A percentile compares a stretch with the other conserved stretches of the same genome.
phyloP scores from a whole-genome alignment of 2,113 vertebrate genomes.

The Syngnathus floridae region DNA sequence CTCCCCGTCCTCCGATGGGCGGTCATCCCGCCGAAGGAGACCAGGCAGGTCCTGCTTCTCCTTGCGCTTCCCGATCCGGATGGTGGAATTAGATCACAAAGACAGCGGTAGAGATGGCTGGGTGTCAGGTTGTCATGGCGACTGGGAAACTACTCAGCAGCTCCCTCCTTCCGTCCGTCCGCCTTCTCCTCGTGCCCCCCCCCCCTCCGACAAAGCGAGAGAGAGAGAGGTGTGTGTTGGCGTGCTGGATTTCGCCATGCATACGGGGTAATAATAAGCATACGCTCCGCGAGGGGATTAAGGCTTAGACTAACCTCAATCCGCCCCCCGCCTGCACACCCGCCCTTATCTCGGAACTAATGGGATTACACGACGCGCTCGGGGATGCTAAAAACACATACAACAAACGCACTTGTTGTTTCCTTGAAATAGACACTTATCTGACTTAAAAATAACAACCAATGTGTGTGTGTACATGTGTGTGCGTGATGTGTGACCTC shows the following conservation, averaged over 20 bases:
- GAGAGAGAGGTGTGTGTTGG: slow-evolving; percentile 7
- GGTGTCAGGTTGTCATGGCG: slow-evolving; percentile 59
- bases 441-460: background rate
- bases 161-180: slow-evolving; percentile 23
- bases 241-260: slow-evolving; percentile 29
- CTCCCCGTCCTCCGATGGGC: slow-evolving; percentile 17
- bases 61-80: slow-evolving; percentile 24
- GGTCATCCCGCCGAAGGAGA: slow-evolving; percentile 14
- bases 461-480: no score
- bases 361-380: slow-evolving; percentile 59
- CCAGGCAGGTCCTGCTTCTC: slow-evolving; percentile 8
- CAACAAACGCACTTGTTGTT: background rate
- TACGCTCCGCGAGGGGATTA: slow-evolving; percentile 55
- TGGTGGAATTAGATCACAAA: slow-evolving; percentile 51
- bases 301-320: slow-evolving; percentile 63
- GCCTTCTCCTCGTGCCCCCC: slow-evolving; percentile 5
- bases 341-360: slow-evolving; percentile 56
- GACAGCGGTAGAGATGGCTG: slow-evolving; percentile 45
- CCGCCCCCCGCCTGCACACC: slow-evolving; percentile 33
- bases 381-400: slow-evolving; percentile 31
- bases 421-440: background rate
- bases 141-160: slow-evolving; percentile 52
- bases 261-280: slow-evolving; percentile 51
- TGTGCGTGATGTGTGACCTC: no score
- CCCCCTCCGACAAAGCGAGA: slow-evolving; percentile 20